Conservation (phyloP, 2,113 vertebrate species). For the Gorsachius goisagi region DNA sequence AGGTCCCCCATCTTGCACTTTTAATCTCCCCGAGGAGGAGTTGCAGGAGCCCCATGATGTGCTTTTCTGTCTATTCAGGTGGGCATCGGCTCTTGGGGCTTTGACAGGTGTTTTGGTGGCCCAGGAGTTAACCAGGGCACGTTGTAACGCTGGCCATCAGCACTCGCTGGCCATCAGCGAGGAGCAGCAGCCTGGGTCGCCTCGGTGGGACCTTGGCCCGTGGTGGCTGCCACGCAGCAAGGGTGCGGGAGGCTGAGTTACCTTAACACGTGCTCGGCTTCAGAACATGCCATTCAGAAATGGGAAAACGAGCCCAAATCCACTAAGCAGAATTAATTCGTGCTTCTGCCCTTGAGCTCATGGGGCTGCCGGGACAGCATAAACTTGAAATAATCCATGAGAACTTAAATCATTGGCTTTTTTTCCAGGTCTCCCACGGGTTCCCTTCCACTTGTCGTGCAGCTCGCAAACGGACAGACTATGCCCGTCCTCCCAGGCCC, state of each 20-base stretch:
- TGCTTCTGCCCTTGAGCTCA: not conserved
- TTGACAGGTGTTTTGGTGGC: not conserved
- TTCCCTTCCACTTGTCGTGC: slow-evolving; percentile 92
- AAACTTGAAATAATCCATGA: too few relatives aligned
- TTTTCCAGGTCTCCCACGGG: slow-evolving; percentile 86
- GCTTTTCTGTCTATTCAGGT: not conserved
- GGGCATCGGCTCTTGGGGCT: not conserved
- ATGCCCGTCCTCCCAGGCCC: slow-evolving; percentile 91
- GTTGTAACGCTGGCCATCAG: fast-evolving
- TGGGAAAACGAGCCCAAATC: not conserved
- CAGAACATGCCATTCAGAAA: not conserved
- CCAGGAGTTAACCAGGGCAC: not conserved
- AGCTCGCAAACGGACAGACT: slow-evolving; percentile 91
- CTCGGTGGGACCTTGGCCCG: not conserved
- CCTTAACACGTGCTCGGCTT: not conserved
- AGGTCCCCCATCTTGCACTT: not conserved
- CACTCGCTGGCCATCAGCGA: not conserved
- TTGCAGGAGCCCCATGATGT: not conserved
- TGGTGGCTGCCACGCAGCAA: not conserved
- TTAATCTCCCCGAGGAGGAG: not conserved
- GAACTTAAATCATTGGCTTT: not conserved
- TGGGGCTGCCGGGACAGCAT: fast-evolving
- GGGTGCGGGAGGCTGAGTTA: too few relatives aligned
- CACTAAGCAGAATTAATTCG: fast-evolving
- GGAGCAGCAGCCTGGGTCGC: not conserved